Evolutionary conservation across 2,113 vertebrate species (phyloP), one percentile per base, ranked within the genome.

Genomic region (Tragelaphus scriptus): DNA sequence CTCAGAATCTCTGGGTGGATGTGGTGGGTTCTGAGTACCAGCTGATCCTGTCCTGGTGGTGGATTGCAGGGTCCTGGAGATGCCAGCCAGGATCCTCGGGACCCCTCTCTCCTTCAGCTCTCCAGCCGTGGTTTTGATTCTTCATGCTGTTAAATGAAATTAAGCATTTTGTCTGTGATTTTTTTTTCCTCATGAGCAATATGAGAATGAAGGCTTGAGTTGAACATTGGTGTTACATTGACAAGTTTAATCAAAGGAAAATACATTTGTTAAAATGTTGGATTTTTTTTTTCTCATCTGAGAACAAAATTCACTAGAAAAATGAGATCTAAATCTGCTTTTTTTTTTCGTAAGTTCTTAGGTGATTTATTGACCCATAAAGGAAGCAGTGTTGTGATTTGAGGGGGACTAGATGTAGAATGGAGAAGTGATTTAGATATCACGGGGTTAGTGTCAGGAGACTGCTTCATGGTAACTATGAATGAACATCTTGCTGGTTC

Each of bases 1-100:
- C 21, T 26, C 55, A 58, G 9, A 36, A n/a, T 59, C 30, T n/a
- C 0, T 0, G 11, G 61, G 90, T 28, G 23, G 5, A 5, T 5
- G 8, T 8, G 40, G n/a, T 23, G 28, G 49, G 21, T 49, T 40
- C 36, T 61, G 58, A 49, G 40, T 5, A 23, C 77, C 21, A 28
- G 71, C 80, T 26, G 44, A 13, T 28, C 26, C 58, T 40, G 19
- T 30, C 53, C 51, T 2, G 44, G 53, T 49, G 5, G 13, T 5
- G 26, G 92, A 58, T 19, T 17, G 13, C 7, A 7, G 88, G 40
- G 5, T n/a, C 56, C n/a, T 40, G 15, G 28, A 47, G 32, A 36
- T 12, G 21, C 15, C 26, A 53, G 75, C 81, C 32, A 10, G 55
- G 63, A 17, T 8, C 7, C 49, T 6, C 3, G 36, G 26, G 21